phyloP scores from a whole-genome alignment of 2,888 invertebrate genomes.

The Daptonema setosum region DNA sequence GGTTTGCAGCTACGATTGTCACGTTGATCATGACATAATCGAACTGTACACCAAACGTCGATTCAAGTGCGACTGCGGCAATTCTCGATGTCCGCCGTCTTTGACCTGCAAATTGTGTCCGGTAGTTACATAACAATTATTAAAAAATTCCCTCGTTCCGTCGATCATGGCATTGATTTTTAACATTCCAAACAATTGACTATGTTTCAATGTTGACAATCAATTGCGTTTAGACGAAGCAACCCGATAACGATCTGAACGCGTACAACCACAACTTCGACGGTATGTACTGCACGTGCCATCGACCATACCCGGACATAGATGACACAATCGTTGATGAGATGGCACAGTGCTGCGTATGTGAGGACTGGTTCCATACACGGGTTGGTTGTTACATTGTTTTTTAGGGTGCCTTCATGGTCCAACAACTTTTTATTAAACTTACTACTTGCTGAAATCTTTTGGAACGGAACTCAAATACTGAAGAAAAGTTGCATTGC shows the following conservation, averaged over 20 bases:
- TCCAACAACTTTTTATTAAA: conserved; percentile 3
- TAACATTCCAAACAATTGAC: neutral
- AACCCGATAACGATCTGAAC: conserved; percentile 46
- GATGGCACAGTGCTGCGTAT: conserved; percentile 85
- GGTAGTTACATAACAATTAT: neutral
- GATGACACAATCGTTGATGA: conserved; percentile 46
- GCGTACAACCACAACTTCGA: conserved; percentile 50
- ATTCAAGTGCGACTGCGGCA: conserved; percentile 87
- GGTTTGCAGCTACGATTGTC: conserved; percentile 70
- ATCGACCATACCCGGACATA: conserved; percentile 71
- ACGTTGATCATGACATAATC: conserved; percentile 77
- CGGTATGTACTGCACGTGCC: conserved; percentile 72
- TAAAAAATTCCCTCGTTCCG: neutral
- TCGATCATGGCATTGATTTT: neutral
- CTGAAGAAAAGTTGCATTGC: no score
- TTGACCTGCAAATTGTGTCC: neutral
- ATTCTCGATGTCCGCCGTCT: conserved; percentile 26
- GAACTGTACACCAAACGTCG: conserved; percentile 80
- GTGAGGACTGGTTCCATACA: conserved; percentile 93
- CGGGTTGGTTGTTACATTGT: conserved; percentile 36
- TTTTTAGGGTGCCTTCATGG: neutral
- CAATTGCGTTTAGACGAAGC: conserved; percentile 33
- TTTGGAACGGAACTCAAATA: no score
- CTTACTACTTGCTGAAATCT: no score
- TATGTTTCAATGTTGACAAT: neutral